These are phyloP conservation scores for Sceloporus tristichus DNA, from an alignment of 2,113 vertebrate species.

Conservation along the genomic window DNA sequence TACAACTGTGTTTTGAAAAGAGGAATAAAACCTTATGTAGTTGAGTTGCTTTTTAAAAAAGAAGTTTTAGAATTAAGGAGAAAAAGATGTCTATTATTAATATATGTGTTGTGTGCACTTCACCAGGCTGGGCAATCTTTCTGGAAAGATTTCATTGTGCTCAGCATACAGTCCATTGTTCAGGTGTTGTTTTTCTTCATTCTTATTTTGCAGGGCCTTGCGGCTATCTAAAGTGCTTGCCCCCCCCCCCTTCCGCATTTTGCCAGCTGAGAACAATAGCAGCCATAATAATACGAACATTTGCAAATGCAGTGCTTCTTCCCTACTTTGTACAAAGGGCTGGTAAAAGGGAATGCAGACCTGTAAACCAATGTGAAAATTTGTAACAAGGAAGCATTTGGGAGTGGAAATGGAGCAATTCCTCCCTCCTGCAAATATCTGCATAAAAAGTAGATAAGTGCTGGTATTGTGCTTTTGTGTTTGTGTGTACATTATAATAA, in stretches of 20 bases:
- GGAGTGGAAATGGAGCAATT: conserved; percentile 20
- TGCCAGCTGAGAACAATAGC: conserved; percentile 44
- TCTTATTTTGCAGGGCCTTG: conserved; percentile 12
- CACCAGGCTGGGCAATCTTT: not conserved
- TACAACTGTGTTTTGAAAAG: not conserved
- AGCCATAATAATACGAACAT: conserved; percentile 46
- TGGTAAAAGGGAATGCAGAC: conserved; percentile 18
- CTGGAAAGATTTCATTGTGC: not conserved
- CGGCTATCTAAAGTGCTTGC: conserved; percentile 27
- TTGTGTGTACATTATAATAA: not conserved
- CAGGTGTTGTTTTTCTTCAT: conserved; percentile 27
- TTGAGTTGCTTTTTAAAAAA: not conserved
- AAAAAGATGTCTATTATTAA: not conserved
- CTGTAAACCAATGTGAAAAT: conserved; percentile 29
- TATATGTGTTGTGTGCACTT: not conserved
- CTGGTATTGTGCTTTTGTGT: conserved; percentile 28
- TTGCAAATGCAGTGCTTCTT: conserved; percentile 55
- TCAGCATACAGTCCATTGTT: conserved; percentile 7
- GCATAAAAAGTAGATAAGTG: not conserved
- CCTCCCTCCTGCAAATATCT: not conserved
- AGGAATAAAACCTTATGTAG: not conserved
- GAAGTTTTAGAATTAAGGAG: not conserved
- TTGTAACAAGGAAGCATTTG: conserved; percentile 20
- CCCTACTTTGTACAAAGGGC: conserved; percentile 26
- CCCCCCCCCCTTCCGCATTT: conserved; percentile 42